phyloP scores from a whole-genome alignment of 2,797 vertebrate genomes.

The Sternotherus odoratus region DNA sequence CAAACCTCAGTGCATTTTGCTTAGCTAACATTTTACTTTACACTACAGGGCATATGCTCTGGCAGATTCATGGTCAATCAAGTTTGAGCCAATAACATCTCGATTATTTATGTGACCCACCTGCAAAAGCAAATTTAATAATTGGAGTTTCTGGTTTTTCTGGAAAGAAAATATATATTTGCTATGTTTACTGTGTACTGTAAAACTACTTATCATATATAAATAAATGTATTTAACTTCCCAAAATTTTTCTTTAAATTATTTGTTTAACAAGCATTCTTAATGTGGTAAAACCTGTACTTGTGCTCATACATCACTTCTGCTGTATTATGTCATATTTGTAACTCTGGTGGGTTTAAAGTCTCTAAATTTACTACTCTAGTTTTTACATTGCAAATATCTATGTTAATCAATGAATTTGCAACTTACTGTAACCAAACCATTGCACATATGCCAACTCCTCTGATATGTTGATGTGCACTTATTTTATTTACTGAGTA shows the following conservation, averaged over 20 bases:
- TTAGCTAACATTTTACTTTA: neutral
- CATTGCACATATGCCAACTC: neutral
- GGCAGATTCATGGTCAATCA: neutral
- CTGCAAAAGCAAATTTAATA: neutral
- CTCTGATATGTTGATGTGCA: neutral
- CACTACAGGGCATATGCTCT: neutral
- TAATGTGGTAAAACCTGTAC: neutral
- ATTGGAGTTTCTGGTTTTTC: neutral
- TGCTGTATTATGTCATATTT: neutral
- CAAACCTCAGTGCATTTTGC: neutral
- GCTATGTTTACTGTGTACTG: neutral
- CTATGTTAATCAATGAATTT: conserved; percentile 31
- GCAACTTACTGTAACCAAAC: neutral
- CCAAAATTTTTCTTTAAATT: neutral
- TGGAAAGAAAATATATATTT: neutral
- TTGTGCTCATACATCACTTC: neutral
- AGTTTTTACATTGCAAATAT: conserved; percentile 25
- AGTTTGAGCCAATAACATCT: neutral
- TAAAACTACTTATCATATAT: too few species aligned
- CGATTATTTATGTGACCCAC: neutral
- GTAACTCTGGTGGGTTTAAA: neutral
- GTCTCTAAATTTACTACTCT: neutral
- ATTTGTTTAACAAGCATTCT: neutral
- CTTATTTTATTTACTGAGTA: neutral
- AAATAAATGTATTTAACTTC: neutral